These are phyloP conservation scores for Cantharis flavilabris DNA, from an alignment of 2,888 invertebrate genomes.

Conservation along the genomic window DNA sequence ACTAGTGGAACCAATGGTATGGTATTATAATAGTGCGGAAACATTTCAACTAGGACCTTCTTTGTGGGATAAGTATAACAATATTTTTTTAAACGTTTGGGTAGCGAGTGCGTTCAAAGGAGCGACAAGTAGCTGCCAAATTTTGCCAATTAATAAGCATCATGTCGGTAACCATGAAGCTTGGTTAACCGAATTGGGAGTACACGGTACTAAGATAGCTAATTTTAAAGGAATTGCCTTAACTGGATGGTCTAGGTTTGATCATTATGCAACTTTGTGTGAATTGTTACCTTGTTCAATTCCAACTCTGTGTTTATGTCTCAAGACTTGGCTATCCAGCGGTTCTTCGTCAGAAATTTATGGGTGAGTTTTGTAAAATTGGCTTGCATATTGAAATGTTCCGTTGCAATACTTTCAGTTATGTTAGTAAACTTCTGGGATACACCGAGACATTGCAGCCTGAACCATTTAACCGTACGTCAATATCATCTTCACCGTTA, in stretches of 20 bases:
- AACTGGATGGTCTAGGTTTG: slow-evolving; percentile 78
- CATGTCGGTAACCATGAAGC: slow-evolving; percentile 79
- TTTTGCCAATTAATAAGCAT: slow-evolving; percentile 67
- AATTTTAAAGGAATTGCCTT: slow-evolving; percentile 68
- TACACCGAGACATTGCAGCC: slow-evolving; percentile 53
- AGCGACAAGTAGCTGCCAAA: slow-evolving; percentile 75
- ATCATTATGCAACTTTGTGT: slow-evolving; percentile 74
- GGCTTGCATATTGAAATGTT: not conserved
- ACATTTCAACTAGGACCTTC: slow-evolving; percentile 58
- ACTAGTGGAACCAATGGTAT: slow-evolving; percentile 70
- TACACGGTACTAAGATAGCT: slow-evolving; percentile 57
- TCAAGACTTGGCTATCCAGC: slow-evolving; percentile 60
- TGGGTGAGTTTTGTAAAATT: slow-evolving; percentile 44
- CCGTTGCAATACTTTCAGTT: slow-evolving; percentile 36
- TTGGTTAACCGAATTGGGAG: slow-evolving; percentile 66
- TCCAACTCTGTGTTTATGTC: slow-evolving; percentile 66
- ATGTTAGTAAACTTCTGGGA: slow-evolving; percentile 52
- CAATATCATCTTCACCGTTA: slow-evolving; percentile 54
- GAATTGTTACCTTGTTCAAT: slow-evolving; percentile 68
- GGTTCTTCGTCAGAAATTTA: slow-evolving; percentile 57
- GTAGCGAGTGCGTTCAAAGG: slow-evolving; percentile 85
- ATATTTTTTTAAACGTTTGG: slow-evolving; percentile 74
- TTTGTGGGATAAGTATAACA: slow-evolving; percentile 69
- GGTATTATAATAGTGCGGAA: slow-evolving; percentile 67
- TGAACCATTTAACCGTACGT: slow-evolving; percentile 52